Evolutionary conservation across 2,797 vertebrate species (phyloP), one percentile per base, ranked within the genome.

Genomic region (Siniperca scherzeri): DNA sequence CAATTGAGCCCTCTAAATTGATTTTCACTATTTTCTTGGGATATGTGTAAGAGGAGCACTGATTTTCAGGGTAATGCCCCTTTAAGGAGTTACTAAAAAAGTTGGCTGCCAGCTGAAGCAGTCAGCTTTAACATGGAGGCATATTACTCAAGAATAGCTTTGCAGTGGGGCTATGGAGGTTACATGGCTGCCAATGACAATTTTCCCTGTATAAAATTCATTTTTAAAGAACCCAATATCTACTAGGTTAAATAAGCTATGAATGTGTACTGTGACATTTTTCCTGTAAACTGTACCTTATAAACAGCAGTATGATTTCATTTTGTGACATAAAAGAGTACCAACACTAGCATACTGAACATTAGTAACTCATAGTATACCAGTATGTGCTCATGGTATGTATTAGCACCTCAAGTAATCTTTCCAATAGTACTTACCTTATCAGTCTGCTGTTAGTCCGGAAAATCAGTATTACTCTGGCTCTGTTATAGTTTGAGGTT

Each of bases 21-120:
- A 79, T 69, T 77, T 71, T 33, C 59, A 70, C 17, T 38, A 66
- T 60, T 52, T 64, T 62, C 27, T 70, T 36, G 19, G 40, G 48
- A 72, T 30, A 79, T 42, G 21, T 62, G 30, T 25, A 40, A 74
- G 25, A 60, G 19, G 13, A 44, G 22, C 56, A 75, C 17, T 82
- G 66, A 64, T 79, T 83, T 76, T 65, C 0, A 67, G 57, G 17
- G 25, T 36, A 59, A 72, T 42, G 48, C 4, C 68, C 12, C 21
- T 78, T 80, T 69, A 67, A 65, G 8, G 25, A 53, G 55, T 14
- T 7, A 44, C 19, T 19, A 25, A 33, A 25, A 72, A n/a, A 11
- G 68, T 11, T 52, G n/a, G 30, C 30, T 36, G 42, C 46, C 48
- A 56, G 27, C 36, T 52, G 30, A 66, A 55, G 52, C n/a, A 70